phyloP scores from a whole-genome alignment of 1,140 invertebrate genomes.

The Drosophila funebris region DNA sequence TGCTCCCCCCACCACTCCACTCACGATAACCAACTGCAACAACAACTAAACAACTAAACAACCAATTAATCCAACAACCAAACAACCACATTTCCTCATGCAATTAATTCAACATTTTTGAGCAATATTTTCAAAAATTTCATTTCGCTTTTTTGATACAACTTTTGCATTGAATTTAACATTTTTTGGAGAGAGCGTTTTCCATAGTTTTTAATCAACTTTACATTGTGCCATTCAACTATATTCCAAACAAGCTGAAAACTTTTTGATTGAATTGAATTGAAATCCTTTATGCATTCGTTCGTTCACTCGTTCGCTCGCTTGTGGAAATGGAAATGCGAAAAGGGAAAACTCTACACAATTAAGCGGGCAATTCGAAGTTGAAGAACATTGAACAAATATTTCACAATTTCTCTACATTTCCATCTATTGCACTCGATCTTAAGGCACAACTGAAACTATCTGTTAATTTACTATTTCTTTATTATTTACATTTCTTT shows the following conservation, averaged over 20 bases:
- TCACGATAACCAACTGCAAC: conserved; percentile 19
- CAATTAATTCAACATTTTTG: conserved; percentile 50
- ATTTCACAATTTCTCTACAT: too few species aligned
- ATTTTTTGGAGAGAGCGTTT: conserved; percentile 1
- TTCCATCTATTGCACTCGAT: conserved; percentile 1
- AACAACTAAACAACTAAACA: conserved; percentile 25
- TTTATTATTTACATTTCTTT: not conserved
- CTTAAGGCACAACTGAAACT: not conserved
- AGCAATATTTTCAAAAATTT: conserved; percentile 49
- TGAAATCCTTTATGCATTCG: too few species aligned
- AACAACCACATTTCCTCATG: conserved; percentile 11
- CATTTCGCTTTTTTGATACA: conserved; percentile 52
- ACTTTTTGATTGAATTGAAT: conserved; percentile 7
- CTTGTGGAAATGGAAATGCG: not conserved
- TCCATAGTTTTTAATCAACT: conserved; percentile 65
- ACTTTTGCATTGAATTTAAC: conserved; percentile 39
- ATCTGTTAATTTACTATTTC: not conserved
- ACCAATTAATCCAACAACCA: not conserved
- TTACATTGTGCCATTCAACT: conserved; percentile 55
- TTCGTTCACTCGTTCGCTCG: too few species aligned
- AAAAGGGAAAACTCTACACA: not conserved
- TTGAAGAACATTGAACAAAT: not conserved
- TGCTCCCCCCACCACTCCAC: conserved; percentile 54
- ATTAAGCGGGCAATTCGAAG: conserved; percentile 35
- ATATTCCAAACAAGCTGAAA: conserved; percentile 39